Evolutionary conservation across 2,797 vertebrate species (phyloP), one percentile per base, ranked within the genome.

Genomic region (Nothura maculosa): DNA sequence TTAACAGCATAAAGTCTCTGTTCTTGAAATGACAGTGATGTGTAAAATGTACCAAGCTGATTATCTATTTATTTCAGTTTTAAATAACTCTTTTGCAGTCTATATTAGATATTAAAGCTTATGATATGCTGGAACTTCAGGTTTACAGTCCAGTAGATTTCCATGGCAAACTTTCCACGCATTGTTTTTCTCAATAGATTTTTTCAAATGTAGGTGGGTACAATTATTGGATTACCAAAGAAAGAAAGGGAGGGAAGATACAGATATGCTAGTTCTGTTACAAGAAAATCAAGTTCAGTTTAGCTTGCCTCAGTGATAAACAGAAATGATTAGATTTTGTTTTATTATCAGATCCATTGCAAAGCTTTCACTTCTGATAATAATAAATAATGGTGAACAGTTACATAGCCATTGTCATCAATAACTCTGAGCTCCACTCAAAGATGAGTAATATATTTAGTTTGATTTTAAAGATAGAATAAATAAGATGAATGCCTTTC

Each of bases 321-420:
- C 57, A 94, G 86, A 85, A 93, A 87, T 72, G 1, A 90, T 91
- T 94, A 82, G 75, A 75, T 92, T 88, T 83, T 73, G 32, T 57
- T 94, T 94, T 85, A 64, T 82, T 91, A 48, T 90, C 86, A 80
- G 86, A 93, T 87, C 64, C 75, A 85, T 75, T 93, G 93, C 90
- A 92, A 89, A 91, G 70, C 85, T 94, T 93, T 96, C 85, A 74
- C 61, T 94, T 95, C 68, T 88, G 88, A 86, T 95, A 90, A 94
- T 86, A 91, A 94, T 90, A 95, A 93, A 88, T 93, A 92, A 91
- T 86, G 22, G 48, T 77, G 83, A 90, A 61, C 87, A 76, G 77
- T 64, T 89, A 54, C 64, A 69, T 58, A 91, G 72, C 48, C 55
- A 58, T 75, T 85, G 68, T 38, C 68, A 96, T 95, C 91, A 86